A percentile compares a stretch with the other conserved stretches of the same genome.
Conservation (phyloP, 2,888 invertebrate genomes). For the Cremastinae sp. region DNA sequence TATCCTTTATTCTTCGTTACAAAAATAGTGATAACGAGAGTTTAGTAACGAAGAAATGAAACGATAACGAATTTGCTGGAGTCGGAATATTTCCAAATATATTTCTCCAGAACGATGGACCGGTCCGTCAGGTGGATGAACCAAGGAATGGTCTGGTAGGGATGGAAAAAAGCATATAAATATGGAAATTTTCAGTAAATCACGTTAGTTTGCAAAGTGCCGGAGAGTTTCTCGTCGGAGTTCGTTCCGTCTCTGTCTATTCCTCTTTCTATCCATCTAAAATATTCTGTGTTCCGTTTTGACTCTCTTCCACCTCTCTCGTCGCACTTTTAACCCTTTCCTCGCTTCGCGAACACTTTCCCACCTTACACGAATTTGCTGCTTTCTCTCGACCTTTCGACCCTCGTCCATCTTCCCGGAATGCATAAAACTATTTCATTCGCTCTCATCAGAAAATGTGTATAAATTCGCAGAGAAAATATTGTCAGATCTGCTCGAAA, state of each 20-base stretch:
- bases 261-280: neutral
- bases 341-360: constrained; percentile 44
- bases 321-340: constrained; percentile 25
- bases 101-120: constrained; percentile 57
- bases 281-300: too few species aligned
- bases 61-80: constrained; percentile 7
- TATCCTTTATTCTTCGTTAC: too few species aligned
- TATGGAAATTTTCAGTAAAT: constrained; percentile 75
- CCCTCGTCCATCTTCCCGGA: constrained; percentile 28
- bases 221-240: constrained; percentile 56
- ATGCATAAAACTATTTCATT: neutral
- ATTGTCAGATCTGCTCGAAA: constrained; percentile 7
- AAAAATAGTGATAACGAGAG: too few species aligned
- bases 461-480: neutral
- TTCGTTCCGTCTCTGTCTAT: constrained; percentile 21
- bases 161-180: constrained; percentile 67
- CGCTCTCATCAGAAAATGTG: too few species aligned
- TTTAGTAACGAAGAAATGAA: neutral
- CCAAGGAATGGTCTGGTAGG: constrained; percentile 61
- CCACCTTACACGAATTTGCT: constrained; percentile 35
- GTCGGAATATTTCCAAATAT: constrained; percentile 46
- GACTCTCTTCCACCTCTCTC: too few species aligned
- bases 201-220: constrained; percentile 69
- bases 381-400: neutral
- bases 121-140: constrained; percentile 58